phyloP scores from a whole-genome alignment of 2,888 invertebrate genomes.

The Enchytraeus crypticus region DNA sequence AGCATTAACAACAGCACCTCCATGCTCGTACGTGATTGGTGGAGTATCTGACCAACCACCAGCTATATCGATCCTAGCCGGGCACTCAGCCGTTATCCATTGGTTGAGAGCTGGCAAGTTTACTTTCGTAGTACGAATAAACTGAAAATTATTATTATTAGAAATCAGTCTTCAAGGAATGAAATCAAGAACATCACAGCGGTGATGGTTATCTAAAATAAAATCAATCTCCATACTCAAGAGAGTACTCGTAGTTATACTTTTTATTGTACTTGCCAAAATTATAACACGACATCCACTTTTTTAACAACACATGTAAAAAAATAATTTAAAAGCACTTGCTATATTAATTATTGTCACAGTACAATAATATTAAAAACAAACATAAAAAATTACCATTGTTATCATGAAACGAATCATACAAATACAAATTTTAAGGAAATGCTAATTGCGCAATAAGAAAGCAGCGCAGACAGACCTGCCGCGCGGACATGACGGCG shows the following conservation, averaged over 20 bases:
- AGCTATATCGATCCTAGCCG: slow-evolving; percentile 52
- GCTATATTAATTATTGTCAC: too few relatives aligned
- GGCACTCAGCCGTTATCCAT: slow-evolving; percentile 50
- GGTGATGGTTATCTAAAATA: too few relatives aligned
- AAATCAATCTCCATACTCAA: too few relatives aligned
- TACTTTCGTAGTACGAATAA: slow-evolving; percentile 25
- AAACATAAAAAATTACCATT: too few relatives aligned
- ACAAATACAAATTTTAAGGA: too few relatives aligned
- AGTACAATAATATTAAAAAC: too few relatives aligned
- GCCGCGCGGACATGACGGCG: slow-evolving; percentile 47
- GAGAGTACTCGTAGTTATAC: too few relatives aligned
- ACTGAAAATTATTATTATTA: slow-evolving; percentile 17
- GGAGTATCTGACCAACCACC: slow-evolving; percentile 58
- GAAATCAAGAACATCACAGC: background rate
- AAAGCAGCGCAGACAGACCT: slow-evolving; percentile 35
- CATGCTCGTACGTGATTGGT: slow-evolving; percentile 54
- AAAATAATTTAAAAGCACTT: too few relatives aligned
- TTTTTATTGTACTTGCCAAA: too few relatives aligned
- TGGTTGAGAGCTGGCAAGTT: slow-evolving; percentile 33
- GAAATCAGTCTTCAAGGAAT: background rate
- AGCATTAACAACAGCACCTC: slow-evolving; percentile 50
- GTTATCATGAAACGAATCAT: too few relatives aligned
- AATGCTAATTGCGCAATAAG: slow-evolving; percentile 23
- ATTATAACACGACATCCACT: too few relatives aligned
- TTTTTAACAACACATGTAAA: too few relatives aligned